Conservation (phyloP, 2,888 invertebrate genomes). For the Atrina japonica region DNA sequence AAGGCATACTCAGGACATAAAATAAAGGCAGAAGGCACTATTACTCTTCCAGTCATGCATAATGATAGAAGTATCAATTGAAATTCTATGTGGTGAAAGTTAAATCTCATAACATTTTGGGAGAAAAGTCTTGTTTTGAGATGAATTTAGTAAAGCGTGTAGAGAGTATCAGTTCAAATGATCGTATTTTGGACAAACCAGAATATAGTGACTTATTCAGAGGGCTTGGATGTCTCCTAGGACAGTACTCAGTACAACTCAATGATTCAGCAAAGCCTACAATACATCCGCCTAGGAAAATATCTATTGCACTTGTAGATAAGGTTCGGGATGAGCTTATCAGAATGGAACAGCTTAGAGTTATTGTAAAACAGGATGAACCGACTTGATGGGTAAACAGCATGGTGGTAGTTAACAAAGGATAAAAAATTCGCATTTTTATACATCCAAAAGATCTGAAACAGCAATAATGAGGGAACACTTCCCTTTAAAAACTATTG, state of each 20-base stretch:
- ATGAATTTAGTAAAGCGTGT: too few species aligned
- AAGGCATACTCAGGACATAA: too few species aligned
- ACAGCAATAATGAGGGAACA: conserved; percentile 40
- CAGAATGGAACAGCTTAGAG: conserved; percentile 37
- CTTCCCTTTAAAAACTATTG: conserved; percentile 27
- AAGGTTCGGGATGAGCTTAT: conserved; percentile 47
- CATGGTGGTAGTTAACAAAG: conserved; percentile 51
- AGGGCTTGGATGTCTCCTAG: conserved; percentile 43
- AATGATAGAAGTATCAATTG: too few species aligned
- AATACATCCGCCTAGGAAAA: too few species aligned
- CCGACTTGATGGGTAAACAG: conserved; percentile 55
- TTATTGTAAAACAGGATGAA: conserved; percentile 46
- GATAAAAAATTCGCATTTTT: conserved; percentile 36
- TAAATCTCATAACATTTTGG: too few species aligned
- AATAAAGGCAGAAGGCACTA: too few species aligned
- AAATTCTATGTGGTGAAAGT: too few species aligned
- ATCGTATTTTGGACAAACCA: conserved; percentile 19
- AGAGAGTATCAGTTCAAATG: too few species aligned
- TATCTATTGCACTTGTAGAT: conserved; percentile 41
- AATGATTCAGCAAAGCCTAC: conserved; percentile 43
- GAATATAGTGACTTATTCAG: conserved; percentile 37
- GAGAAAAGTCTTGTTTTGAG: too few species aligned
- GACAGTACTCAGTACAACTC: conserved; percentile 31
- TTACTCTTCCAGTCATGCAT: too few species aligned
- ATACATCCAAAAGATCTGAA: conserved; percentile 58